Conservation (phyloP, 2,113 vertebrate genomes). For the Bubo blakistoni region DNA sequence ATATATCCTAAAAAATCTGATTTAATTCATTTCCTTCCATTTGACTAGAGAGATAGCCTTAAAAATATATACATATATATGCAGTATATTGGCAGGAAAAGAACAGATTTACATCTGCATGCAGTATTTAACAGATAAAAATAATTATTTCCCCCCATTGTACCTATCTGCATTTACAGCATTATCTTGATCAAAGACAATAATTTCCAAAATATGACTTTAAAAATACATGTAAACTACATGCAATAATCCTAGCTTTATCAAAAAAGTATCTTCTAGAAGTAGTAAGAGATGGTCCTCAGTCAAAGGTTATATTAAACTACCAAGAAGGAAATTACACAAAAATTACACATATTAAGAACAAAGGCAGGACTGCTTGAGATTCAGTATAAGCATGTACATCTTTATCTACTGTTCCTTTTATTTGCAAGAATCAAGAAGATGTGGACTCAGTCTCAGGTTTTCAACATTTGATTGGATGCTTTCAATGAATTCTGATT, state of each 20-base stretch:
- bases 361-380: background rate
- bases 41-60: background rate
- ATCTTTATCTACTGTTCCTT: background rate
- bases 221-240: background rate
- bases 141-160: background rate
- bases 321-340: background rate
- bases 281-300: background rate
- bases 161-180: background rate
- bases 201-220: background rate
- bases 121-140: background rate
- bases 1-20: background rate
- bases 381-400: background rate
- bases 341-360: background rate
- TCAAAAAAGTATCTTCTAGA: background rate
- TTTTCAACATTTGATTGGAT: background rate
- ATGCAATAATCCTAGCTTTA: background rate
- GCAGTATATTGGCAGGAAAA: background rate
- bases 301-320: background rate
- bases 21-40: background rate
- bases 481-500: background rate
- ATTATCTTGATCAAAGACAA: background rate
- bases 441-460: background rate
- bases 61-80: background rate
- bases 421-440: background rate
- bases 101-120: background rate